Evolutionary conservation across 35 echinoderm and acorn worm species (phyloP).

Genomic region (Ptychodera flava): DNA sequence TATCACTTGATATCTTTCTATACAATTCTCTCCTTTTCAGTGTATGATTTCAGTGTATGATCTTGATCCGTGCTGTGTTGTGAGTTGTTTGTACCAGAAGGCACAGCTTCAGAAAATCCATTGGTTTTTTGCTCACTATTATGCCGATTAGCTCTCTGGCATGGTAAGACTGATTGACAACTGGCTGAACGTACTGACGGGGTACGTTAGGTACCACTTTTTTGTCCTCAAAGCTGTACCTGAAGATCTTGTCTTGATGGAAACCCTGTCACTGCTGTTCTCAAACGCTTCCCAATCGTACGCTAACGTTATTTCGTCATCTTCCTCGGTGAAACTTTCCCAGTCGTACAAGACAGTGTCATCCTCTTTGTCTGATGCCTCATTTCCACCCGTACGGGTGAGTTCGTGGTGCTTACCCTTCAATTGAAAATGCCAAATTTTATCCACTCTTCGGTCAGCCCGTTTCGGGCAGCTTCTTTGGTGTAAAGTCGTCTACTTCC

Average conservation of each 20-base stretch:
- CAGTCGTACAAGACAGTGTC: background rate
- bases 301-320: background rate
- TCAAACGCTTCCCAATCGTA: background rate
- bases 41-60: too few species aligned
- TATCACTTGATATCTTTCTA: background rate
- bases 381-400: background rate
- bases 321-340: background rate
- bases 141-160: too few species aligned
- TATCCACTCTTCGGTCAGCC: background rate
- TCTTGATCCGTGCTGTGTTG: too few species aligned
- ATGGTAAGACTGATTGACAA: too few species aligned
- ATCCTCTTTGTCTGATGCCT: too few species aligned
- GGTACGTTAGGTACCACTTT: background rate
- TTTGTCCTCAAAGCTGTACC: background rate
- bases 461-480: background rate
- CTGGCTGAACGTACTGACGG: background rate
- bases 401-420: background rate
- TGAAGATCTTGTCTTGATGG: background rate
- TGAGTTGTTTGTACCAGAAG: too few species aligned
- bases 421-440: background rate
- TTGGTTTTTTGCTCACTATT: too few species aligned
- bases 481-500: background rate
- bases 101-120: too few species aligned
- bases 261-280: background rate
- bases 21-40: background rate